Percentiles rank a stretch among this genome's conserved stretches.
These are phyloP conservation scores for Omphaloscelis lunosa DNA, from an alignment of 2,888 invertebrate species.

Conservation along the genomic window DNA sequence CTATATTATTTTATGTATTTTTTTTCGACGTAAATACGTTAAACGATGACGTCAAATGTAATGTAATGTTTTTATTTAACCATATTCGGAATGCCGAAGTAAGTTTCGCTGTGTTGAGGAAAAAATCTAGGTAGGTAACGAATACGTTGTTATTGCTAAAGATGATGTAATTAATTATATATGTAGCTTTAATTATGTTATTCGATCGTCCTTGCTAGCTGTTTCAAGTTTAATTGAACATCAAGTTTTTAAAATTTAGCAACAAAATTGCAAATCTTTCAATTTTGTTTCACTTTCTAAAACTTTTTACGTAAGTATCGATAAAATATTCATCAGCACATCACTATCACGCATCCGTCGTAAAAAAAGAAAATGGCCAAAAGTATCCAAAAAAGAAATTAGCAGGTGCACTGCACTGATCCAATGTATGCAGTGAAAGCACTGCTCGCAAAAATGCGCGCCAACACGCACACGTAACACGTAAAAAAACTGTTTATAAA, in stretches of 20 bases:
- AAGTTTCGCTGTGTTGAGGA: conserved; percentile 28
- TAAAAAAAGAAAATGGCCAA: conserved; percentile 47
- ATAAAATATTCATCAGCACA: conserved; percentile 12
- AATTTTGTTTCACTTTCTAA: conserved; percentile 32
- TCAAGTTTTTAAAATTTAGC: background rate
- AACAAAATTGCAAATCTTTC: background rate
- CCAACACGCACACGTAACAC: conserved; percentile 47
- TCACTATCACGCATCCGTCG: conserved; percentile 28
- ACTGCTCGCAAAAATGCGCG: conserved; percentile 60
- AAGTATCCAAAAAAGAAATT: conserved; percentile 65
- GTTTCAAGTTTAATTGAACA: conserved; percentile 3
- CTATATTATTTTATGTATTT: background rate
- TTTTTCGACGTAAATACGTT: background rate
- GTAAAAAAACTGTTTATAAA: conserved; percentile 47
- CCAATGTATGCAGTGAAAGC: conserved; percentile 61
- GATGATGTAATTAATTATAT: conserved; percentile 60
- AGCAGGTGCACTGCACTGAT: conserved; percentile 62
- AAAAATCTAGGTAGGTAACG: conserved; percentile 34
- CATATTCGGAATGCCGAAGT: conserved; percentile 28
- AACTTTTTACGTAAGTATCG: conserved; percentile 19
- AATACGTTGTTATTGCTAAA: conserved; percentile 35
- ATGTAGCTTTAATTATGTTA: conserved; percentile 49
- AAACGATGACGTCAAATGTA: background rate
- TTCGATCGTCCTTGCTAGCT: background rate
- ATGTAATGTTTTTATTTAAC: conserved; percentile 16